These are phyloP conservation scores for Channa striata DNA, from an alignment of 2,797 vertebrate genomes.

Conservation along the genomic window DNA sequence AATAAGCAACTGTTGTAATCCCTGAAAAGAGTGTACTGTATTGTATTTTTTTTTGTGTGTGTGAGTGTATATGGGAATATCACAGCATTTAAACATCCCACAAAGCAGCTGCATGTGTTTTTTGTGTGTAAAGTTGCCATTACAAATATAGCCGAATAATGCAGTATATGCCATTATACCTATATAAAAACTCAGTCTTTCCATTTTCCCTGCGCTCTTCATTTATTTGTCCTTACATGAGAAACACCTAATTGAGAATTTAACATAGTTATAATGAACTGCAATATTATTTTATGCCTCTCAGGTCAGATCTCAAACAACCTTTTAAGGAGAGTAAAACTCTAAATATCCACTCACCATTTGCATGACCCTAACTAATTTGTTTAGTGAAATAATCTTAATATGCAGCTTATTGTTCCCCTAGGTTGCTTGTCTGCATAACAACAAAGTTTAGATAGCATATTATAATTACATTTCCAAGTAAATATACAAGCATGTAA, in stretches of 20 bases:
- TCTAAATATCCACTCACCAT: slow-evolving; percentile 9
- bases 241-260: neutral
- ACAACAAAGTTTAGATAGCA: slow-evolving; percentile 56
- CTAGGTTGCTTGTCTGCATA: slow-evolving; percentile 54
- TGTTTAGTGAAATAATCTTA: slow-evolving; percentile 35
- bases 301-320: slow-evolving; percentile 16
- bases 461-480: slow-evolving; percentile 67
- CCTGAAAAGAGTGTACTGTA: neutral
- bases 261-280: neutral
- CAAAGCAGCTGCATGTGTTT: neutral
- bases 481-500: slow-evolving; percentile 42
- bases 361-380: slow-evolving; percentile 38
- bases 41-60: neutral
- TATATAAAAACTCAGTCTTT: neutral
- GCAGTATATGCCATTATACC: neutral
- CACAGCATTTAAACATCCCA: neutral
- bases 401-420: slow-evolving; percentile 54
- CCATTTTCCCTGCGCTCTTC: neutral
- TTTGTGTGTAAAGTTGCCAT: neutral
- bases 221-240: neutral
- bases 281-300: neutral
- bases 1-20: neutral
- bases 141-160: neutral
- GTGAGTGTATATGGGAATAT: neutral
- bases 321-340: slow-evolving; percentile 2